Base-by-base conservation (phyloP, 2,797 vertebrate species). In the Remorina albescens region DNA sequence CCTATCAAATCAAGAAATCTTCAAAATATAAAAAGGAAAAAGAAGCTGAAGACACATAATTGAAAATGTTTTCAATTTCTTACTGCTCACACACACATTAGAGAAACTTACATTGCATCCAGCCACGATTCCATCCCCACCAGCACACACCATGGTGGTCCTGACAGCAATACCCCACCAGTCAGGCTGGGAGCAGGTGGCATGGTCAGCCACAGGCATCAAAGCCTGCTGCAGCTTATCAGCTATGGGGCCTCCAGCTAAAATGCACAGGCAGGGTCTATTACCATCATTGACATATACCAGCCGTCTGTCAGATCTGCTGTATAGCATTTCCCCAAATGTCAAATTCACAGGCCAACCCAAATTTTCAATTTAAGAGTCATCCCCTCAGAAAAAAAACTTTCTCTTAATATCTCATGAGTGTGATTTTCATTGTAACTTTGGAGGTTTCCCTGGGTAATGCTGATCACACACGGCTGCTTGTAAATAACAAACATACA, bases 151-250 rank as follows among this genome's bases (percentile, higher is more conserved):
- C 94, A 95, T 94, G 86, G 73, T 85, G 53, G 79, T 71, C 80
- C 70, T 56, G 85, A 92, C 76, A 0, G 18, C 42, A 42, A 51
- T 1, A 34, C 96, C 94, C 97, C 98, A 99, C 96, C 96, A 98
- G 92, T 94, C 91, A 0, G 6, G 6, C 88, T 92, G 58, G 51
- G 94, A 90, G 93, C 98, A 98, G 8, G 92, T 98, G 67, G 89
- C 78, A 0, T 97, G 46, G 60, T 95, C 95, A 60, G 96, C 97
- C 60, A 96, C 92, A 0, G 96, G 97, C 94, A 97, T 95, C 88
- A 97, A 90, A 18, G 95, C 98, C 88, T 99, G 97, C 92, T 99
- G 98, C 68, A 99, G 95, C 30, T 68, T 86, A 0, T 97, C 95
- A 0, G 97, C 92, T 2, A 96, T 93, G 78, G 96, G 95, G 10